Percentiles rank a stretch among this genome's conserved stretches.
Evolutionary conservation across 1,140 invertebrate species (phyloP).

Genomic region (Calephelis virginiensis): DNA sequence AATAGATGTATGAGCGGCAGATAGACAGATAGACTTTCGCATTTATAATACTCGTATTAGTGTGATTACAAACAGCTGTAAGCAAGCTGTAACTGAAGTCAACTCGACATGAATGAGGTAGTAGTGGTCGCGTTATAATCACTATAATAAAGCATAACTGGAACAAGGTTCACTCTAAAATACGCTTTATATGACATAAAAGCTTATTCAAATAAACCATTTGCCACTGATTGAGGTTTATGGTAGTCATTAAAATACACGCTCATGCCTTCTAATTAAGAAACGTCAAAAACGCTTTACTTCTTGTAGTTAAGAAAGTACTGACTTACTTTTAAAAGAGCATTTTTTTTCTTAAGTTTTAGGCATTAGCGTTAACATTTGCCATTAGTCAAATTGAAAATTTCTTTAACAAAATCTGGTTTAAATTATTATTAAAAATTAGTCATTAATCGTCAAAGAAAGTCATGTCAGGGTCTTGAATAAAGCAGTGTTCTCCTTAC

Average conservation of each 20-base stretch:
- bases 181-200: constrained; percentile 51
- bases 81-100: background rate
- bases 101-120: background rate
- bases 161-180: constrained; percentile 49
- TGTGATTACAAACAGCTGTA: constrained; percentile 1
- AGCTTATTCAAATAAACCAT: constrained; percentile 21
- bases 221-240: constrained; percentile 43
- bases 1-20: background rate
- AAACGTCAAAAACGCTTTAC: background rate
- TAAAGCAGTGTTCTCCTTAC: too few relatives aligned
- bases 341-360: too few relatives aligned
- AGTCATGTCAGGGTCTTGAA: too few relatives aligned
- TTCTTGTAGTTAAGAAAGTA: too few relatives aligned
- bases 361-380: too few relatives aligned
- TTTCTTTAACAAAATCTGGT: too few relatives aligned
- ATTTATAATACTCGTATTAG: background rate
- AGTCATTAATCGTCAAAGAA: too few relatives aligned
- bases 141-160: constrained; percentile 34
- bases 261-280: background rate
- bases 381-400: too few relatives aligned
- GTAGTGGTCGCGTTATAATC: constrained; percentile 21
- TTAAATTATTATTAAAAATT: too few relatives aligned
- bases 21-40: background rate
- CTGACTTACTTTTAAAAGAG: too few relatives aligned
- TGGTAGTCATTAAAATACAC: constrained; percentile 30